These are phyloP conservation scores for Dione juno DNA, from an alignment of 2,888 invertebrate genomes.

Conservation along the genomic window DNA sequence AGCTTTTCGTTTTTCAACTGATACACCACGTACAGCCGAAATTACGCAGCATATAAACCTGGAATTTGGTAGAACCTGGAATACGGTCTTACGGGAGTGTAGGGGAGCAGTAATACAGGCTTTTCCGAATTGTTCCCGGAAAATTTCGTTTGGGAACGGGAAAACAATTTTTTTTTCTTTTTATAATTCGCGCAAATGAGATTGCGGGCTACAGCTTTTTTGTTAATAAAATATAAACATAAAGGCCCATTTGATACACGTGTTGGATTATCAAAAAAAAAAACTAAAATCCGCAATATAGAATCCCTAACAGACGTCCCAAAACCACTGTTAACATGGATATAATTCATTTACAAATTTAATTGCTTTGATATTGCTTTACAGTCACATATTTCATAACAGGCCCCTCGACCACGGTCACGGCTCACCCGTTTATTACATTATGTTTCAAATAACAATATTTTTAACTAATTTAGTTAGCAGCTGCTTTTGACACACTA, in stretches of 20 bases:
- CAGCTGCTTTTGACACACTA: slow-evolving; percentile 20
- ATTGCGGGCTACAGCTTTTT: not conserved
- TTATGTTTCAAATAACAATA: slow-evolving; percentile 23
- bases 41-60: no score
- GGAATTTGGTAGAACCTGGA: no score
- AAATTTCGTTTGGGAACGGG: no score
- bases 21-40: no score
- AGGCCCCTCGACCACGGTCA: slow-evolving; percentile 24
- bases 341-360: slow-evolving; percentile 40
- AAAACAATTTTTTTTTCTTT: no score
- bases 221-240: not conserved
- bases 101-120: no score
- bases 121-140: no score
- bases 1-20: no score
- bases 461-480: slow-evolving; percentile 24
- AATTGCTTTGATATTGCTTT: slow-evolving; percentile 43
- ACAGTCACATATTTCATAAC: slow-evolving; percentile 40
- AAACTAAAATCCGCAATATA: slow-evolving; percentile 30
- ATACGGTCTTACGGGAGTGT: no score
- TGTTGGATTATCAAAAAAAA: not conserved
- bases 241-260: not conserved
- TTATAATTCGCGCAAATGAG: no score
- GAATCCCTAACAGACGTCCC: slow-evolving; percentile 27
- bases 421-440: slow-evolving; percentile 28
- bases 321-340: slow-evolving; percentile 37